Conservation (phyloP, 2,113 vertebrate species). For the Hiodon alosoides region DNA sequence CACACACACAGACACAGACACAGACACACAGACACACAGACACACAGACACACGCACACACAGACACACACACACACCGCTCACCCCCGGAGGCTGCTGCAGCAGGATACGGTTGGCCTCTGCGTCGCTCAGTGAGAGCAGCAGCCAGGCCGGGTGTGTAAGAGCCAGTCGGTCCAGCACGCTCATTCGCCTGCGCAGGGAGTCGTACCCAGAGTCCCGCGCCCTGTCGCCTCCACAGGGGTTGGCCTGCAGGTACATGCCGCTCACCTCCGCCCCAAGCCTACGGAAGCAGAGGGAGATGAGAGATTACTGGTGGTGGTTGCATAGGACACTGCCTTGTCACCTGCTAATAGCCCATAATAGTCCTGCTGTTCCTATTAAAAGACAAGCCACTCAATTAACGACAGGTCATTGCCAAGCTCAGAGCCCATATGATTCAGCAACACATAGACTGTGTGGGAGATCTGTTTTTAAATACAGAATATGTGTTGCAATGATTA, state of each 20-base stretch:
- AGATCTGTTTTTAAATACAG: too few relatives aligned
- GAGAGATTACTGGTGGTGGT: background rate
- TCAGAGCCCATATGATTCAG: too few relatives aligned
- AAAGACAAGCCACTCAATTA: too few relatives aligned
- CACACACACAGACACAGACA: too few relatives aligned
- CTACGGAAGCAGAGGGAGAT: slow-evolving; percentile 47
- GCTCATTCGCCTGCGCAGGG: slow-evolving; percentile 76
- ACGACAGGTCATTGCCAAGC: too few relatives aligned
- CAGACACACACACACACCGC: slow-evolving; percentile 20
- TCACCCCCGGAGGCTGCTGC: slow-evolving; percentile 80
- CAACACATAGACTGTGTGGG: too few relatives aligned
- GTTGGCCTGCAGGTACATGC: slow-evolving; percentile 56
- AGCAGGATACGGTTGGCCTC: slow-evolving; percentile 69
- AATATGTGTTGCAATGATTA: too few relatives aligned
- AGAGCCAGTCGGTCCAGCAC: slow-evolving; percentile 82
- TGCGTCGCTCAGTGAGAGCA: slow-evolving; percentile 73
- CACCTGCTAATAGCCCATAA: too few relatives aligned
- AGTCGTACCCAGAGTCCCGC: slow-evolving; percentile 82
- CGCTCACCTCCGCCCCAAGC: slow-evolving; percentile 66
- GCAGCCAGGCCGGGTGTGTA: slow-evolving; percentile 83
- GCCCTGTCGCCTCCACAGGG: slow-evolving; percentile 47
- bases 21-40: background rate
- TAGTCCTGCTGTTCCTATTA: too few relatives aligned
- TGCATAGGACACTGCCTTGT: too few relatives aligned
- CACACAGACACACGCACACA: background rate